Conservation (phyloP, 2,113 vertebrate species). For the Ictidomys tridecemlineatus region DNA sequence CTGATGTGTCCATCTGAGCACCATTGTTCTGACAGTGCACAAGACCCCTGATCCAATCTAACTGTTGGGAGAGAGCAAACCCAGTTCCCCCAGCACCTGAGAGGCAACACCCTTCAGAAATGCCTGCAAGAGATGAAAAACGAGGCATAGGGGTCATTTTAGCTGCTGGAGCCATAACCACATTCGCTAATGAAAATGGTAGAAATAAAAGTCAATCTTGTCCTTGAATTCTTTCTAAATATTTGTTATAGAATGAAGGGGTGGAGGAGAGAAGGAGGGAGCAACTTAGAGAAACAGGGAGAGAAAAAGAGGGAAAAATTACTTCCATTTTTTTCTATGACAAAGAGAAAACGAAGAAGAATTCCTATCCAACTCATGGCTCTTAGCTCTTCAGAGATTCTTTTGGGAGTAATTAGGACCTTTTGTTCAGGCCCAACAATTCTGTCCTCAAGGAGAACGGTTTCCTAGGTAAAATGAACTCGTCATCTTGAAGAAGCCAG, state of each 20-base stretch:
- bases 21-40: no score
- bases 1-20: not conserved
- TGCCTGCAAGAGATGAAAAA: not conserved
- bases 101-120: no score
- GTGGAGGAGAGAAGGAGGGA: not conserved
- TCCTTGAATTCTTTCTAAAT: not conserved
- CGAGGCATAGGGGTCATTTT: not conserved
- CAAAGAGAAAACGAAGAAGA: not conserved
- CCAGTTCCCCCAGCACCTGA: no score
- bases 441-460: not conserved
- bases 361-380: slow-evolving; percentile 13
- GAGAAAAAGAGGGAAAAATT: not conserved
- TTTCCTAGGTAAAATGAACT: slow-evolving; percentile 12
- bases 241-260: not conserved
- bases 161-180: not conserved
- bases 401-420: slow-evolving; percentile 46
- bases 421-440: slow-evolving; percentile 36
- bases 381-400: slow-evolving; percentile 35
- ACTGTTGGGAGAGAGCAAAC: no score
- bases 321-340: slow-evolving; percentile 3
- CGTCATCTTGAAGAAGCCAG: slow-evolving; percentile 16
- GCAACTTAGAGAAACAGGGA: not conserved
- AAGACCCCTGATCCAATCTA: no score
- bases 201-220: not conserved
- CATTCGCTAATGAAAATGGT: not conserved